phyloP scores from a whole-genome alignment of 1,140 invertebrate genomes.

The Uloborus diversus region DNA sequence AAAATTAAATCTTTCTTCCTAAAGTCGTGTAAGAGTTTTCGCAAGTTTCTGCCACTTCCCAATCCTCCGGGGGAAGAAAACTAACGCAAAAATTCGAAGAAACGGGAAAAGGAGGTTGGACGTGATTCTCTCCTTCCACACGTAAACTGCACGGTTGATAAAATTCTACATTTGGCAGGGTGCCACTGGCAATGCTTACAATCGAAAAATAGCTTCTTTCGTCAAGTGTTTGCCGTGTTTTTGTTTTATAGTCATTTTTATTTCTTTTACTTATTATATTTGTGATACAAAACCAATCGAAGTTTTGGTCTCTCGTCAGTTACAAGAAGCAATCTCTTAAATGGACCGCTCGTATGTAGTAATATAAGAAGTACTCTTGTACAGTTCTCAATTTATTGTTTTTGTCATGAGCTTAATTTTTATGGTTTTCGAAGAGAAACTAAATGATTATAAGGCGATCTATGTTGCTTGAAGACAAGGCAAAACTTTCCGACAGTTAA shows the following conservation, averaged over 20 bases:
- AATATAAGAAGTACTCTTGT: no score
- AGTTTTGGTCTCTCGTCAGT: constrained; percentile 4
- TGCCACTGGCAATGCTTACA: constrained; percentile 30
- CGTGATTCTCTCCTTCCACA: no score
- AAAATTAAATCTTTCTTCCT: constrained; percentile 24
- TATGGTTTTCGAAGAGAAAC: no score
- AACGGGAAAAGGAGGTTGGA: constrained; percentile 9
- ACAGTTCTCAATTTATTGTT: no score
- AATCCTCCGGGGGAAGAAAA: constrained; percentile 17
- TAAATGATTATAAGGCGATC: no score
- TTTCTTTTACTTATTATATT: background rate
- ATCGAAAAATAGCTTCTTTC: constrained; percentile 22
- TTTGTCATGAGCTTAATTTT: no score
- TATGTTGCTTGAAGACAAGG: no score
- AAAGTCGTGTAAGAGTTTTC: background rate
- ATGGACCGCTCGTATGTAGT: no score
- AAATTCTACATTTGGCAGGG: constrained; percentile 10
- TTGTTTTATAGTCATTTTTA: background rate
- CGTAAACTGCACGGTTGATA: no score
- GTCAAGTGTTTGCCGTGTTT: constrained; percentile 17
- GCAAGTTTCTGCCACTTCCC: background rate
- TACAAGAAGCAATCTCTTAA: constrained; percentile 16
- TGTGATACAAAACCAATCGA: constrained; percentile 6
- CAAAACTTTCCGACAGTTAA: no score
- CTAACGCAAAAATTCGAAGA: constrained; percentile 15